phyloP scores from a whole-genome alignment of 2,113 vertebrate species.

The Zosterops hypoxanthus region DNA sequence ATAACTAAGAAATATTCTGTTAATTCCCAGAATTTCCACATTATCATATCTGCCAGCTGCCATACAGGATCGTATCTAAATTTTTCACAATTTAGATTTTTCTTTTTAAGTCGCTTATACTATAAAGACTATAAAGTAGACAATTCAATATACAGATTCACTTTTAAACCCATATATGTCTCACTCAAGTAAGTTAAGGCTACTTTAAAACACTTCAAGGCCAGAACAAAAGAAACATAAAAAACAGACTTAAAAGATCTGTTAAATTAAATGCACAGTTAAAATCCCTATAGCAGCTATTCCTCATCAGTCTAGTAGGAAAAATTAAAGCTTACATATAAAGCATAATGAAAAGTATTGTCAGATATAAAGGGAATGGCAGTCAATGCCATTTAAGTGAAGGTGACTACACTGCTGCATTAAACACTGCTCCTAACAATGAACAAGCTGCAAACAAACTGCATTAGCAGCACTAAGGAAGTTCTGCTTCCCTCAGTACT shows the following conservation, averaged over 20 bases:
- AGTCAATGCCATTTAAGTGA: background rate
- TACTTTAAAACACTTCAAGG: background rate
- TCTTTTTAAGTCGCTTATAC: background rate
- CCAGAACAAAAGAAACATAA: background rate
- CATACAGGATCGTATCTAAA: background rate
- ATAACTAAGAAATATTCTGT: background rate
- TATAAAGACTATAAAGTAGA: background rate
- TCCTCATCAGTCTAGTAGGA: background rate
- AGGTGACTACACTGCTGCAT: background rate
- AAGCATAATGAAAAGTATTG: background rate
- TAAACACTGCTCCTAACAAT: background rate
- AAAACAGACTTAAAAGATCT: background rate
- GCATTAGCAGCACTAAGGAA: background rate
- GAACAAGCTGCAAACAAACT: background rate
- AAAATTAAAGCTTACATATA: background rate
- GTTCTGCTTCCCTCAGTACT: background rate
- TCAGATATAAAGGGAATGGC: background rate
- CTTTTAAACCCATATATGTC: background rate
- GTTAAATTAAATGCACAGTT: background rate
- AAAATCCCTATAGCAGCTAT: background rate
- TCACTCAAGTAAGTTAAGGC: background rate
- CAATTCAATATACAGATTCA: background rate
- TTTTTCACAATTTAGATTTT: background rate
- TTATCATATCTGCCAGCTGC: slow-evolving; percentile 11
- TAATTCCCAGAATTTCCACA: background rate